Conservation (phyloP, 2,797 vertebrate genomes). For the Chloroceryle amazona region DNA sequence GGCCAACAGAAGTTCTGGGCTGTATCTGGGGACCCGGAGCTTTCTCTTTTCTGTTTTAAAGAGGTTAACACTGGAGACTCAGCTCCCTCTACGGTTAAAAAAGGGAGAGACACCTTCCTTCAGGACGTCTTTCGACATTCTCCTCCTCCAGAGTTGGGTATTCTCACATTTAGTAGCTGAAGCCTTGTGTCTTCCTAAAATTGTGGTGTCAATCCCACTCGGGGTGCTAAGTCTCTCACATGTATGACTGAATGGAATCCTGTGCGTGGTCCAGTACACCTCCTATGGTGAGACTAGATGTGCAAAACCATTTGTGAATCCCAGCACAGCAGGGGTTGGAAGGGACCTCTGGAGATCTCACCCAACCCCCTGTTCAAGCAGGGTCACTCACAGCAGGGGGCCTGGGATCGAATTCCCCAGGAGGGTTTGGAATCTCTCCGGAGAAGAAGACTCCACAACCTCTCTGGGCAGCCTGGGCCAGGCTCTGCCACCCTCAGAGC, state of each 20-base stretch:
- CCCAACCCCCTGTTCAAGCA: neutral
- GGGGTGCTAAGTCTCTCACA: neutral
- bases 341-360: neutral
- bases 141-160: neutral
- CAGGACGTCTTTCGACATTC: accelerated
- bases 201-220: neutral
- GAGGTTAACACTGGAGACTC: neutral
- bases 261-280: neutral
- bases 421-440: neutral
- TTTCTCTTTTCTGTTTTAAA: no score
- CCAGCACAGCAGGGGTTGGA: neutral
- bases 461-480: neutral
- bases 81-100: constrained; percentile 19
- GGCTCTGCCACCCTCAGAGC: neutral
- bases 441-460: neutral
- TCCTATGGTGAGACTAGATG: neutral
- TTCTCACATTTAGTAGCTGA: neutral
- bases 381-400: neutral
- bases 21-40: neutral
- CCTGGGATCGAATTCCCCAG: neutral
- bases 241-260: neutral
- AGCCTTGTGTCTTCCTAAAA: neutral
- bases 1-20: neutral
- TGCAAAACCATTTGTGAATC: neutral
- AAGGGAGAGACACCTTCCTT: neutral